Evolutionary conservation across 64 coral and sea anemone genomes (phyloP), one percentile per base, ranked within the genome.

Genomic region (Anthopleura sola): DNA sequence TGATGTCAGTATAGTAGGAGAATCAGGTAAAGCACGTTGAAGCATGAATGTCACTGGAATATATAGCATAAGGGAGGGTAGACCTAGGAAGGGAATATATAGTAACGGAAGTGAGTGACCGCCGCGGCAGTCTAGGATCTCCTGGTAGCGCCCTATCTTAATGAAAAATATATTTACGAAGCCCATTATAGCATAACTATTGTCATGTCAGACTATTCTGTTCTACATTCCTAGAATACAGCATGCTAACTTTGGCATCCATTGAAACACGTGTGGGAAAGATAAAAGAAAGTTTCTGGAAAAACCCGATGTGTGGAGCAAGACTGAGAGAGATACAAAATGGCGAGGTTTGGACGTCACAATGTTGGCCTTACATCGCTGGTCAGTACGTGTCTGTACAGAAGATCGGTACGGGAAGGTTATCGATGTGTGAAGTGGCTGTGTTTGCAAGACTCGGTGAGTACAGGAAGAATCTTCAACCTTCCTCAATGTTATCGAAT

Each of bases 261-360:
- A 80, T 91, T 37, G 93, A 95, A 20, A 85, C 89, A 47, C 89
- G 89, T 29, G 86, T 95, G 29, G 93, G 93, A 1, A 80, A 88
- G 21, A 17, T 40, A 26, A 87, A 58, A 75, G 53, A 91, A 24
- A 58, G 91, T 31, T 86, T 86, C 49, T 85, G 85, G 33, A 44
- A n/a, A 0, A 95, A 95, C 85, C 93, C 93, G 34, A 91, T 95
- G 89, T 95, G 93, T 74, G 89, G 93, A 1, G 93, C 88, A 24
- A 89, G 82, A 53, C 60, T 95, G 3, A 78, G 86, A 29, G 85
- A 81, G 55, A 84, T 87, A 7, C 80, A 68, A 31, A 24, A 32
- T 20, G 89, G 89, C 3, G 89, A 95, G 78, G 74, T 91, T 39
- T 95, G 93, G 93, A 95, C 93, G 11, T 76, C 89, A 86, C 81